Evolutionary conservation across 2,888 invertebrate genomes (phyloP).

Genomic region (Philaethria dido): DNA sequence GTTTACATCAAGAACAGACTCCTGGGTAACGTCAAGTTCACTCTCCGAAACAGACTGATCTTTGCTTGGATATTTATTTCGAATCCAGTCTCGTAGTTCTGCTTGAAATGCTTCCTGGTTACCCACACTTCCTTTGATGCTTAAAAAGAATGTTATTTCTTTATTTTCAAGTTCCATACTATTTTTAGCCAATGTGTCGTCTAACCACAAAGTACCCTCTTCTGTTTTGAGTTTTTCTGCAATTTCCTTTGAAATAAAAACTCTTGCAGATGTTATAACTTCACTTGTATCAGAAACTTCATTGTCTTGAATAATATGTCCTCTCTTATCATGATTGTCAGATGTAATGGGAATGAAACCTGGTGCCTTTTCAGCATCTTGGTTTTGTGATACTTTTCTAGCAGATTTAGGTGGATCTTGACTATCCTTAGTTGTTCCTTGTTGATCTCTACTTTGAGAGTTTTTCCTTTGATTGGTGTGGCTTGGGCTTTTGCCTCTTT

Average conservation of each 20-base stretch:
- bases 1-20: conserved; percentile 26
- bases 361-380: conserved; percentile 52
- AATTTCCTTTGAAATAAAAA: conserved; percentile 77
- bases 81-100: conserved; percentile 71
- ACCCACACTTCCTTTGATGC: conserved; percentile 74
- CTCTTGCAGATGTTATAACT: conserved; percentile 71
- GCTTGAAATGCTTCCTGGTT: conserved; percentile 81
- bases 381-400: conserved; percentile 42
- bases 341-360: conserved; percentile 64
- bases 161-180: conserved; percentile 66
- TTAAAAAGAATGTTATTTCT: conserved; percentile 65
- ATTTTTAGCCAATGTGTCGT: conserved; percentile 59
- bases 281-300: conserved; percentile 77
- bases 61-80: conserved; percentile 41
- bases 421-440: conserved; percentile 28
- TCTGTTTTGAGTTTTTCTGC: conserved; percentile 73
- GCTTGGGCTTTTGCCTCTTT: conserved; percentile 47
- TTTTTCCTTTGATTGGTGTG: conserved; percentile 50
- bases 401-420: conserved; percentile 43
- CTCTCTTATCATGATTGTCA: conserved; percentile 66
- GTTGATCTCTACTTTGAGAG: conserved; percentile 44
- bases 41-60: conserved; percentile 41
- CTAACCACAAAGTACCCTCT: conserved; percentile 76
- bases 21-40: conserved; percentile 45
- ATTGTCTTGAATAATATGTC: conserved; percentile 75